Conservation (phyloP, 2,888 invertebrate genomes). For the Dynastes tityus region DNA sequence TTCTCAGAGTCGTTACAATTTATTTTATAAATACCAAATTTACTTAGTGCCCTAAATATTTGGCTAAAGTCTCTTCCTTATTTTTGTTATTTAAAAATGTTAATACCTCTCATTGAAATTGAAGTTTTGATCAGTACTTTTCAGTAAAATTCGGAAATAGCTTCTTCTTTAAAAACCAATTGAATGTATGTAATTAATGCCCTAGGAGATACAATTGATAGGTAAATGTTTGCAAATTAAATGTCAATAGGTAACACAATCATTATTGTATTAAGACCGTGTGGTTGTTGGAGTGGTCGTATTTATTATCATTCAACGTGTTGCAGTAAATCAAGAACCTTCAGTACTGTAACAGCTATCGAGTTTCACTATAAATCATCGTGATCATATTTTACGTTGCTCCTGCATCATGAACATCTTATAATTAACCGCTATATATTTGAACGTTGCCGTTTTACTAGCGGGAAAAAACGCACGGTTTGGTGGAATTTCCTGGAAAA, state of each 20-base stretch:
- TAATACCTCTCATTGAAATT: too few relatives aligned
- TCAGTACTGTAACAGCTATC: slow-evolving; percentile 9
- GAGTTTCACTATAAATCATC: slow-evolving; percentile 26
- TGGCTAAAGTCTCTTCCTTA: too few relatives aligned
- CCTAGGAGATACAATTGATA: too few relatives aligned
- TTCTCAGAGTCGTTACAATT: too few relatives aligned
- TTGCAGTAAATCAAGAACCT: slow-evolving; percentile 8
- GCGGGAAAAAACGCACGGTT: background rate
- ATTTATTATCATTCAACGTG: background rate
- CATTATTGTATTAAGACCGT: slow-evolving; percentile 1
- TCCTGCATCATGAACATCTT: background rate
- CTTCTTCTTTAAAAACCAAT: too few relatives aligned
- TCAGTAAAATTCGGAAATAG: too few relatives aligned
- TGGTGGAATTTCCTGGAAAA: slow-evolving; percentile 33
- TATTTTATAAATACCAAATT: too few relatives aligned
- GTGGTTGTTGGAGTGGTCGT: background rate
- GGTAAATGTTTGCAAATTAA: background rate
- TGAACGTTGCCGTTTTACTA: slow-evolving; percentile 1
- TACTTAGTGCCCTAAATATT: too few relatives aligned
- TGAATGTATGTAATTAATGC: too few relatives aligned
- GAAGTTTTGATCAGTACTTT: too few relatives aligned
- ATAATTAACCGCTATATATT: slow-evolving; percentile 33
- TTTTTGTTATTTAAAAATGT: too few relatives aligned
- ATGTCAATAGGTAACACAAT: background rate
- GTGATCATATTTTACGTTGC: background rate